Conservation (phyloP, 2,797 vertebrate species). For the Pogoniulus pusillus region DNA sequence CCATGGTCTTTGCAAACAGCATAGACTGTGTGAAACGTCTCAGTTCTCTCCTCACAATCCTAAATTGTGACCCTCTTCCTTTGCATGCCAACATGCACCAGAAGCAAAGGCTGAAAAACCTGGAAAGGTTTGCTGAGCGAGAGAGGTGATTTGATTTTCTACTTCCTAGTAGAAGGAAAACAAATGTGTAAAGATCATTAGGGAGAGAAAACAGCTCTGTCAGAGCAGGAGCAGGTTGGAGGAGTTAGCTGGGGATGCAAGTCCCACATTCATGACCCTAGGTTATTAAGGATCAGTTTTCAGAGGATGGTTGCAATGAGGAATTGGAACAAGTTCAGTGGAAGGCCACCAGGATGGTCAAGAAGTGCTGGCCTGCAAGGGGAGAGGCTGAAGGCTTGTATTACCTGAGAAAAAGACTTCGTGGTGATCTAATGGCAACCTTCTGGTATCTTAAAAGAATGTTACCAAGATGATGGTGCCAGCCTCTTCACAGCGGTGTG, state of each 20-base stretch:
- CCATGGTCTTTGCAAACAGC: conserved; percentile 97
- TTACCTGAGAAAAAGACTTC: not conserved
- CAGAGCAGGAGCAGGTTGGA: not conserved
- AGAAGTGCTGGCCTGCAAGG: not conserved
- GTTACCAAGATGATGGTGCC: not conserved
- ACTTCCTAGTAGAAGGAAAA: not conserved
- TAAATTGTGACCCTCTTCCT: conserved; percentile 86
- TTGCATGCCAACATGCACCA: conserved; percentile 99
- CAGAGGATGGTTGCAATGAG: not conserved
- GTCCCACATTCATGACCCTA: not conserved
- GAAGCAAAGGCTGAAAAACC: conserved; percentile 95
- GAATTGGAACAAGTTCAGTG: not conserved
- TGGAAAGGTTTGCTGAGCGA: conserved; percentile 92
- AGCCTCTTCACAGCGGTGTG: not conserved
- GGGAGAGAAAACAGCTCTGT: not conserved
- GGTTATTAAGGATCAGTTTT: not conserved
- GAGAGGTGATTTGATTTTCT: conserved; percentile 82
- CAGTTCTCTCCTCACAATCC: conserved; percentile 86
- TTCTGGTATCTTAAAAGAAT: not conserved
- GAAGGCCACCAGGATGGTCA: not conserved
- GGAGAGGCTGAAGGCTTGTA: not conserved
- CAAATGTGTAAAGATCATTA: accelerated
- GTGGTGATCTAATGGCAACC: not conserved
- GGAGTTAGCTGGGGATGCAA: not conserved
- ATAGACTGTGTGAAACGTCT: conserved; percentile 97